Conservation (phyloP, 2,797 vertebrate genomes). For the Phalloptychus januarius region DNA sequence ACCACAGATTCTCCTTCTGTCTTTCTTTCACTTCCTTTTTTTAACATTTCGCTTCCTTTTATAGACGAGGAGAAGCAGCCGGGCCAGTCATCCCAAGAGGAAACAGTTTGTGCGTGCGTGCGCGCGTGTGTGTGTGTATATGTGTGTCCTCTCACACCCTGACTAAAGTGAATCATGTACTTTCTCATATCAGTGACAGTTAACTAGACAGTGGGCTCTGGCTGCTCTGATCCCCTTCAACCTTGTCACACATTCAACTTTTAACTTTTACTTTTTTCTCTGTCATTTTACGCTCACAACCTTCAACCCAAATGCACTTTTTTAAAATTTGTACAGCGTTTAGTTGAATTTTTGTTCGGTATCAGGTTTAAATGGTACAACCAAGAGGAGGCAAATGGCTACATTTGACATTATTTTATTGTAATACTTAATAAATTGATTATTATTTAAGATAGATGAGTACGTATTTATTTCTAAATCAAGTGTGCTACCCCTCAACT, state of each 20-base stretch:
- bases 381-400: not conserved
- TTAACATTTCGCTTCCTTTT: constrained; percentile 44
- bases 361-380: not conserved
- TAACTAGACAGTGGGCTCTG: constrained; percentile 79
- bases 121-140: constrained; percentile 44
- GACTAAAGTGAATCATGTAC: constrained; percentile 85
- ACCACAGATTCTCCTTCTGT: constrained; percentile 68
- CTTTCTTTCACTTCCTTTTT: constrained; percentile 51
- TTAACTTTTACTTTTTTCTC: not conserved
- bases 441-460: not conserved
- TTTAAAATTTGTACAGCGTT: not conserved
- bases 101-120: constrained; percentile 44
- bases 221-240: constrained; percentile 68
- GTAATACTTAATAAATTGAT: no score
- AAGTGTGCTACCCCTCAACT: no score
- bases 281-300: not conserved
- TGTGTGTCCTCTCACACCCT: constrained; percentile 72
- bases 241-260: constrained; percentile 44
- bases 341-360: not conserved
- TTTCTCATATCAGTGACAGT: constrained; percentile 85
- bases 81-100: constrained; percentile 57
- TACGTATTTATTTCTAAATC: not conserved
- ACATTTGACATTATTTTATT: not conserved
- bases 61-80: constrained; percentile 75
- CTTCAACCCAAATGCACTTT: not conserved